Percentiles rank a stretch among this genome's conserved stretches.
These are phyloP conservation scores for Isurus oxyrinchus DNA, from an alignment of 2,113 vertebrate genomes.

Conservation along the genomic window DNA sequence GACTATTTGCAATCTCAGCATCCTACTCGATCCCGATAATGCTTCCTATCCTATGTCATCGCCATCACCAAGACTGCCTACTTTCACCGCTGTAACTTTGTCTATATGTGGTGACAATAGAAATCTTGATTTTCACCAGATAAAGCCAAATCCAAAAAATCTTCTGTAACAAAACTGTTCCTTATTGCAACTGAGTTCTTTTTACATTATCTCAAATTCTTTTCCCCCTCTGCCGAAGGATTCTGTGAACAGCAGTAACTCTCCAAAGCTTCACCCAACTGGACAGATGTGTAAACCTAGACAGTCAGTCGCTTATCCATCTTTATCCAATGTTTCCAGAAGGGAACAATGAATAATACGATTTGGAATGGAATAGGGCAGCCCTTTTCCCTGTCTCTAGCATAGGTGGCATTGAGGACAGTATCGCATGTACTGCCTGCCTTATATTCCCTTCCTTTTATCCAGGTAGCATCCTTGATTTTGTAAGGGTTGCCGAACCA, in stretches of 20 bases:
- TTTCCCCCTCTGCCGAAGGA: background rate
- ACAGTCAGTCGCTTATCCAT: background rate
- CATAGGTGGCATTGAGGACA: background rate
- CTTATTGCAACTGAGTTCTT: background rate
- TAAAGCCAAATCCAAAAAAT: background rate
- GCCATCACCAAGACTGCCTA: too few relatives aligned
- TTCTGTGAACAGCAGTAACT: background rate
- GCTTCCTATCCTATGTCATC: background rate
- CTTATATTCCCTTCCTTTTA: background rate
- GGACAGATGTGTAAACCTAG: background rate
- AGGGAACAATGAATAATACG: background rate
- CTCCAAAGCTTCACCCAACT: background rate
- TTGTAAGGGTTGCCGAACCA: background rate
- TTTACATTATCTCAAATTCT: background rate
- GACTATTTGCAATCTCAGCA: background rate
- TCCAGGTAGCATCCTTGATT: background rate
- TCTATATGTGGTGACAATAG: background rate
- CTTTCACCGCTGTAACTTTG: too few relatives aligned
- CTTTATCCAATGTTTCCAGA: background rate
- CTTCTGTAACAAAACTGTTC: background rate
- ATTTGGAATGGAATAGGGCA: background rate
- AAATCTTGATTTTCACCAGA: background rate
- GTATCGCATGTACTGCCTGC: background rate
- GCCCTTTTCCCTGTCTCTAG: background rate
- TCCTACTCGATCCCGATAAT: background rate